Evolutionary conservation across 2,113 vertebrate species (phyloP).

Genomic region (Nesospiza acunhae): DNA sequence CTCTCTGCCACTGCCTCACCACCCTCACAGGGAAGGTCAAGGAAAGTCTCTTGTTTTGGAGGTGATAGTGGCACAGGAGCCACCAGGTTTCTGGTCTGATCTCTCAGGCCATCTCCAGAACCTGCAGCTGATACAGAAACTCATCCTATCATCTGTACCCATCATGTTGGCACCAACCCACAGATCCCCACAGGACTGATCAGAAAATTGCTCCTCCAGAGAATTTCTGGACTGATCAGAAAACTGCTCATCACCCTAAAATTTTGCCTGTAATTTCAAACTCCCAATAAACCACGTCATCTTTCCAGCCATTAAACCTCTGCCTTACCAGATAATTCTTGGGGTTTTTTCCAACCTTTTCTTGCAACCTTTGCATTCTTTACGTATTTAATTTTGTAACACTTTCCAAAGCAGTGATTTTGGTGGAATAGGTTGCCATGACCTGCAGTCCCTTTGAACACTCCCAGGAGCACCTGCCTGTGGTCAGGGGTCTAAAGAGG

Average conservation of each 20-base stretch:
- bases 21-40: not conserved
- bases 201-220: not conserved
- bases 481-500: not conserved
- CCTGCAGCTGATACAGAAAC: not conserved
- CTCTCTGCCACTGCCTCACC: not conserved
- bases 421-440: not conserved
- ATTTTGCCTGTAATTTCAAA: not conserved
- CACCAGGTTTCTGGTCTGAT: not conserved
- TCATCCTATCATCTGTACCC: no score
- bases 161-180: not conserved
- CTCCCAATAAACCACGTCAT: accelerated
- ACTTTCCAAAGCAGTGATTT: not conserved
- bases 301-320: not conserved
- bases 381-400: not conserved
- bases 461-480: not conserved
- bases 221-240: not conserved
- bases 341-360: not conserved
- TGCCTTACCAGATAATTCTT: not conserved
- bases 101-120: not conserved
- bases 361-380: not conserved
- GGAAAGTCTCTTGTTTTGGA: not conserved
- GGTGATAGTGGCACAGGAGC: accelerated
- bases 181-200: not conserved
- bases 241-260: not conserved
- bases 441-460: not conserved